phyloP scores from a whole-genome alignment of 2,888 invertebrate species.

The Liopterus haemorrhoidalis region DNA sequence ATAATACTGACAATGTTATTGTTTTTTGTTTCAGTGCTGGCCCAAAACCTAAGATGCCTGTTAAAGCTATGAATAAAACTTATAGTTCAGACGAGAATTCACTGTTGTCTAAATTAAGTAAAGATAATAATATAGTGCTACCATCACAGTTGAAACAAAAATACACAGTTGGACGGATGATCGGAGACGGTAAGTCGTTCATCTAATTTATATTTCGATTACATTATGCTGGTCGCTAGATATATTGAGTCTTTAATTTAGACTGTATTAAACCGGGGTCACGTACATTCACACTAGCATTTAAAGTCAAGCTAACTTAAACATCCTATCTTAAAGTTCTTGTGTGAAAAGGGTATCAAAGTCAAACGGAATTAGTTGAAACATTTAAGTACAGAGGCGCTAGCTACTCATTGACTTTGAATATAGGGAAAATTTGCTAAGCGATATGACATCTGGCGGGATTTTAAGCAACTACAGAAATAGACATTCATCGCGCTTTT shows the following conservation, averaged over 20 bases:
- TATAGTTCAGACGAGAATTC: constrained; percentile 46
- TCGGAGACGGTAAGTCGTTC: constrained; percentile 62
- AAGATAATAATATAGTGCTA: constrained; percentile 47
- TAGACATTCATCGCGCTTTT: too few species aligned
- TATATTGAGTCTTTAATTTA: constrained; percentile 15
- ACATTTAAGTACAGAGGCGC: too few species aligned
- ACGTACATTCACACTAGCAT: too few species aligned
- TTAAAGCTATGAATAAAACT: constrained; percentile 56
- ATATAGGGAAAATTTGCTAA: too few species aligned
- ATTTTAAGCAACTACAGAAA: too few species aligned
- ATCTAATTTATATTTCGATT: constrained; percentile 6
- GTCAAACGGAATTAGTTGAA: too few species aligned
- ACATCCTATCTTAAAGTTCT: too few species aligned
- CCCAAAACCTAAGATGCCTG: constrained; percentile 78
- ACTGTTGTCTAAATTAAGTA: constrained; percentile 44
- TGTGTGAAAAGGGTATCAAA: too few species aligned
- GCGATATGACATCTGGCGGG: too few species aligned
- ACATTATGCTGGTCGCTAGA: not conserved
- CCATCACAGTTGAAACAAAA: constrained; percentile 59
- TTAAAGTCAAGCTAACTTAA: too few species aligned
- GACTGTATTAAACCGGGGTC: too few species aligned
- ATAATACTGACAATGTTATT: constrained; percentile 7
- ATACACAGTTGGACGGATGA: constrained; percentile 73
- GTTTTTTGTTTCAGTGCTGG: constrained; percentile 48
- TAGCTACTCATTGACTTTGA: too few species aligned